Conservation (phyloP, 2,113 vertebrate species). For the Gymnocephalus cernua region DNA sequence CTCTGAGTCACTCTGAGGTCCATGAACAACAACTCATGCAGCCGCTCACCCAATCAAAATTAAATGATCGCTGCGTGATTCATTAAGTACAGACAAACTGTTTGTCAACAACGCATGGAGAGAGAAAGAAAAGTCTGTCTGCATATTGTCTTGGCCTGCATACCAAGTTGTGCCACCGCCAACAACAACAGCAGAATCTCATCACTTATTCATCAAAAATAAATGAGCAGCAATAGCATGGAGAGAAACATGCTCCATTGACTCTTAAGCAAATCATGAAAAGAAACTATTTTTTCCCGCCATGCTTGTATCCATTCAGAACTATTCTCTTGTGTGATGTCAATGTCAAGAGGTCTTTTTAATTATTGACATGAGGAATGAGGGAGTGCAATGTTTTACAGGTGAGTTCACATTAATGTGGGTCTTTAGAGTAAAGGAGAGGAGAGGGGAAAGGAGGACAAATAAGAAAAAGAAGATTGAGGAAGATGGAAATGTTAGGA, state of each 20-base stretch:
- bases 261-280: slow-evolving; percentile 52
- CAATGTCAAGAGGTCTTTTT: slow-evolving; percentile 28
- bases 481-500: slow-evolving; percentile 2
- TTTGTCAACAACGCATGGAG: slow-evolving; percentile 25
- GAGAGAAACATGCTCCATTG: slow-evolving; percentile 11
- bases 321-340: slow-evolving; percentile 23
- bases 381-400: slow-evolving; percentile 12
- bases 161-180: slow-evolving; percentile 9
- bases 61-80: slow-evolving; percentile 66
- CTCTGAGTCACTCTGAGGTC: slow-evolving; percentile 58
- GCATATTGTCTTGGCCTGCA: slow-evolving; percentile 33
- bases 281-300: slow-evolving; percentile 13
- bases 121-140: slow-evolving; percentile 6
- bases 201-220: slow-evolving; percentile 65
- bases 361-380: slow-evolving; percentile 40
- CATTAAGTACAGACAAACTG: slow-evolving; percentile 62
- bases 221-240: slow-evolving; percentile 47
- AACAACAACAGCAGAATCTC: slow-evolving; percentile 36
- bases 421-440: slow-evolving; percentile 6
- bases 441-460: background rate
- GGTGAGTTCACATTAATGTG: slow-evolving; percentile 25
- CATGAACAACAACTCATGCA: slow-evolving; percentile 46
- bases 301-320: slow-evolving; percentile 20
- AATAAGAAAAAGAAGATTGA: background rate
- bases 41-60: slow-evolving; percentile 59